Evolutionary conservation across 2,888 invertebrate genomes (phyloP).

Genomic region (Diploptera punctata): DNA sequence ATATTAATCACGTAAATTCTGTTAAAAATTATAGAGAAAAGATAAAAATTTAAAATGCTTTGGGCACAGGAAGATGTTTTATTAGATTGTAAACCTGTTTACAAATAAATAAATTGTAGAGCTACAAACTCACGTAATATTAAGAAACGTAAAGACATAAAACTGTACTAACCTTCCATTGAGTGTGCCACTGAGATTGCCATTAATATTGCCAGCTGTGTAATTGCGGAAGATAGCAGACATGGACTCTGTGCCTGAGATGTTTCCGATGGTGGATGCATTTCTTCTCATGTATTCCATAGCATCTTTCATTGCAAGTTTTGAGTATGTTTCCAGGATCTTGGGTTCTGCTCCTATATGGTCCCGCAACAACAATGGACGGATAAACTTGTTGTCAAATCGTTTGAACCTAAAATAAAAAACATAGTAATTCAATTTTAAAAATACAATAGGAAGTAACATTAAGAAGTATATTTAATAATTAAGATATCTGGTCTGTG

Average conservation of each 20-base stretch:
- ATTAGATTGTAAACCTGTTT: no score
- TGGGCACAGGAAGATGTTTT: no score
- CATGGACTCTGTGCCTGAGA: constrained; percentile 89
- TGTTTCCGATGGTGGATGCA: constrained; percentile 86
- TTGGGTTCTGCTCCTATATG: constrained; percentile 90
- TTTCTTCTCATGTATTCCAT: constrained; percentile 90
- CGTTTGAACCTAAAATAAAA: constrained; percentile 80
- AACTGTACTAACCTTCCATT: constrained; percentile 34
- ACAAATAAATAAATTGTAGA: no score
- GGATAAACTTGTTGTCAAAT: constrained; percentile 92
- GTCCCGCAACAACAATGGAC: constrained; percentile 85
- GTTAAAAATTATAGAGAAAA: no score
- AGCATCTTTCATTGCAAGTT: constrained; percentile 92
- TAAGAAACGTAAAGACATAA: neutral
- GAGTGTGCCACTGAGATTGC: constrained; percentile 55
- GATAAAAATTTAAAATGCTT: no score
- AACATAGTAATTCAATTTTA: no score
- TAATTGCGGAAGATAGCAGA: constrained; percentile 90
- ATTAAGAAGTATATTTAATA: no score
- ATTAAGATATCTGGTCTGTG: no score
- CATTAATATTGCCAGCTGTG: constrained; percentile 82
- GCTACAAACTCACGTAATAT: neutral
- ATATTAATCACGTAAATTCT: no score
- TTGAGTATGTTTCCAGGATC: constrained; percentile 92
- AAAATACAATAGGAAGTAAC: no score